phyloP scores from a whole-genome alignment of 2,113 vertebrate species.

The Anguilla japonica region DNA sequence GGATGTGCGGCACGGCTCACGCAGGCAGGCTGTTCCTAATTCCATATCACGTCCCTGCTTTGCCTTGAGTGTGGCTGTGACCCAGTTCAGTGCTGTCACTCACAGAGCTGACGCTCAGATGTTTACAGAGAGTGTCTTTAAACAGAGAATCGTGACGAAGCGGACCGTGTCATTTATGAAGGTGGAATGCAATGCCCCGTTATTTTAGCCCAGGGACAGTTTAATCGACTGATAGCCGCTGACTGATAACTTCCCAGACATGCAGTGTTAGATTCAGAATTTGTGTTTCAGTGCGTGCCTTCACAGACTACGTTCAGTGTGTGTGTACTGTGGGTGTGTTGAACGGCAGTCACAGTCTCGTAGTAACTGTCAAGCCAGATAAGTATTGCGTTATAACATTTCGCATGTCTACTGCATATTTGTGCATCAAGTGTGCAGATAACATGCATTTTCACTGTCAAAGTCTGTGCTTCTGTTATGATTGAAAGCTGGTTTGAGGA shows the following conservation, averaged over 20 bases:
- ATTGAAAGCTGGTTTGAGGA: neutral
- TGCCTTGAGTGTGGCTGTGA: neutral
- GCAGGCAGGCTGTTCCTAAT: neutral
- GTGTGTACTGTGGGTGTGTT: neutral
- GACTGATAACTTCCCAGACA: neutral
- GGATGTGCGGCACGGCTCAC: neutral
- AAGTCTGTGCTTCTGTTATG: neutral
- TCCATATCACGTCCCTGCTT: neutral
- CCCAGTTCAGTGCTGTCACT: neutral
- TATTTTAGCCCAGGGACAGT: neutral
- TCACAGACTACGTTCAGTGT: neutral
- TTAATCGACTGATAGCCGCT: neutral
- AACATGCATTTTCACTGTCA: neutral
- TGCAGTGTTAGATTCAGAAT: neutral
- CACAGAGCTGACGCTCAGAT: neutral
- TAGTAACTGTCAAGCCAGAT: no score
- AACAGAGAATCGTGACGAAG: neutral
- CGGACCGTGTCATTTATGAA: neutral
- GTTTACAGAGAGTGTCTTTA: neutral
- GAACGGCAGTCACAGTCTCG: neutral
- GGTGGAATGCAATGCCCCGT: neutral
- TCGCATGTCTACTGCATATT: no score
- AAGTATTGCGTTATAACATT: no score
- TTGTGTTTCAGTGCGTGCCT: no score
- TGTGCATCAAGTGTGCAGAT: neutral